These are phyloP conservation scores for Drosophila kurseongensis DNA, from an alignment of 1,140 invertebrate genomes.

Conservation along the genomic window DNA sequence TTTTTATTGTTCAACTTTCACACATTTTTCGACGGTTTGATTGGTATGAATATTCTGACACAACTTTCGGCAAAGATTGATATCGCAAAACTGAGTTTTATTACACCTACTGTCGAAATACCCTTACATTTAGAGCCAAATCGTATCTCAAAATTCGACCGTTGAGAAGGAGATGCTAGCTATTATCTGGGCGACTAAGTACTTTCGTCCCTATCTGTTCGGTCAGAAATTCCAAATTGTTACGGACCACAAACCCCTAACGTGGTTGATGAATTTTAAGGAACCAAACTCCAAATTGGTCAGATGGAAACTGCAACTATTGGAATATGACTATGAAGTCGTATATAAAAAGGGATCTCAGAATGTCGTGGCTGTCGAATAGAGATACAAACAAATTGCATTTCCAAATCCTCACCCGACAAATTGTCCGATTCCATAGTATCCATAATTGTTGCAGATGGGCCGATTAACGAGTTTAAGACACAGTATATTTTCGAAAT, in stretches of 20 bases:
- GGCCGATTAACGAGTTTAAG: constrained; percentile 9
- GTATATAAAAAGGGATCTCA: constrained; percentile 10
- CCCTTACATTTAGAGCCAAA: background rate
- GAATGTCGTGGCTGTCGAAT: constrained; percentile 12
- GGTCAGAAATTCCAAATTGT: constrained; percentile 7
- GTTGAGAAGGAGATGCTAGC: constrained; percentile 16
- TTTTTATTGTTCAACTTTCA: constrained; percentile 10
- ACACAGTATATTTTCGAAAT: constrained; percentile 7
- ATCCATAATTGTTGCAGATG: background rate
- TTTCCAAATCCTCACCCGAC: background rate
- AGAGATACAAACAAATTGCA: constrained; percentile 4
- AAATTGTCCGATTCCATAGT: background rate
- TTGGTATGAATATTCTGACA: constrained; percentile 6
- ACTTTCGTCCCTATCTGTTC: constrained; percentile 10
- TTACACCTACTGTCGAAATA: constrained; percentile 1
- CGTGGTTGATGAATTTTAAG: constrained; percentile 17
- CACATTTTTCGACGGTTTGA: constrained; percentile 1
- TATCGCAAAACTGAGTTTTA: background rate
- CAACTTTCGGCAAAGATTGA: background rate
- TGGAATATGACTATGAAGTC: constrained; percentile 14
- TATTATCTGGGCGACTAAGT: constrained; percentile 10
- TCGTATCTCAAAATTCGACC: constrained; percentile 1
- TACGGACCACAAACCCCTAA: constrained; percentile 8
- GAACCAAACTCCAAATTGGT: constrained; percentile 12
- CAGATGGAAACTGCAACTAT: constrained; percentile 11